A percentile compares a stretch with the other conserved stretches of the same genome.
Evolutionary conservation across 2,888 invertebrate species (phyloP).

Genomic region (Euzetes globulus): DNA sequence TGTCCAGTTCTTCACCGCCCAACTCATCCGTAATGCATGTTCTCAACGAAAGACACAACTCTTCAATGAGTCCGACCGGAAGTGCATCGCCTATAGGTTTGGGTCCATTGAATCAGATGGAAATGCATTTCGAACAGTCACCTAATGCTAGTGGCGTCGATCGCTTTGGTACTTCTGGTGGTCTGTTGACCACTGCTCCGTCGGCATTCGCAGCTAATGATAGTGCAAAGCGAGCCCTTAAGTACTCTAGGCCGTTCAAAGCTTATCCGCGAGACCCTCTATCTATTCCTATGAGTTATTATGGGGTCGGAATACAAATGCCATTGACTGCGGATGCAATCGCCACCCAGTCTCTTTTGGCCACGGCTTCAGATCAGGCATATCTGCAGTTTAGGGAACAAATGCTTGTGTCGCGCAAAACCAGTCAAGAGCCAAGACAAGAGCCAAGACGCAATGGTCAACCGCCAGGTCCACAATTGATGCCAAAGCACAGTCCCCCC

Average conservation of each 20-base stretch:
- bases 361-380: constrained; percentile 58
- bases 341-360: constrained; percentile 51
- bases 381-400: constrained; percentile 64
- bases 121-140: constrained; percentile 17
- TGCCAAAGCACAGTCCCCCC: background rate
- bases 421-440: background rate
- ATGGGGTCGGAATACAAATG: constrained; percentile 41
- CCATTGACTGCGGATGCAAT: constrained; percentile 42
- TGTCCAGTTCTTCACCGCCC: background rate
- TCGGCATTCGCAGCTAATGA: background rate
- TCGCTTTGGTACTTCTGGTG: constrained; percentile 28
- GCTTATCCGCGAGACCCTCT: constrained; percentile 63
- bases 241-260: constrained; percentile 47
- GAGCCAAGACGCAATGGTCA: background rate
- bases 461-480: background rate
- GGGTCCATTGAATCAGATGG: constrained; percentile 7
- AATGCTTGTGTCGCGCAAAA: constrained; percentile 50
- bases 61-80: background rate
- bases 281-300: constrained; percentile 53
- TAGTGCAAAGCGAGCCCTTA: constrained; percentile 26
- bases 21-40: background rate
- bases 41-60: background rate
- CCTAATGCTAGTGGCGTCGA: constrained; percentile 26
- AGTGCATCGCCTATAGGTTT: constrained; percentile 29
- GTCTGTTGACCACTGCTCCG: constrained; percentile 1